A percentile compares a stretch with the other conserved stretches of the same genome.
phyloP scores from a whole-genome alignment of 1,140 invertebrate genomes.

The Leptopilina clavipes region DNA sequence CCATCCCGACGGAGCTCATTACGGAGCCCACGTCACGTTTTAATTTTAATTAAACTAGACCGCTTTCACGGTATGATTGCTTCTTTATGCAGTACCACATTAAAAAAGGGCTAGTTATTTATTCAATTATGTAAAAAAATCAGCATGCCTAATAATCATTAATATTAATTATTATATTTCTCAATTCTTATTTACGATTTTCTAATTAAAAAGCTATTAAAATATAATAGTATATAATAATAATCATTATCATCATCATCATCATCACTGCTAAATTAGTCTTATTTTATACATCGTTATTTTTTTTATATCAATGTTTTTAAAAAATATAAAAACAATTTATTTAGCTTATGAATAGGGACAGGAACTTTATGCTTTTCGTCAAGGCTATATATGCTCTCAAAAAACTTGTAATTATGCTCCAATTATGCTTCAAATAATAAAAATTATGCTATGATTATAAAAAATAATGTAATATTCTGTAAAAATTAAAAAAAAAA shows the following conservation, averaged over 20 bases:
- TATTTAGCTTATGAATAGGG: conserved; percentile 20
- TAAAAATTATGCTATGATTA: no score
- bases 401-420: no score
- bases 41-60: conserved; percentile 9
- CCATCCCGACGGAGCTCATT: background rate
- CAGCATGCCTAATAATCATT: conserved; percentile 51
- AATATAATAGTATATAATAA: no score
- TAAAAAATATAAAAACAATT: conserved; percentile 17
- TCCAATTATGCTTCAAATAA: no score
- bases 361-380: no score
- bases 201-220: background rate
- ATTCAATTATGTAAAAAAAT: conserved; percentile 66
- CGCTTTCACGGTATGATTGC: conserved; percentile 54
- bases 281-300: no score
- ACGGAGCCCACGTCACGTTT: background rate
- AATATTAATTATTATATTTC: conserved; percentile 42
- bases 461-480: no score
- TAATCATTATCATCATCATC: no score
- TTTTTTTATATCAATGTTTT: background rate
- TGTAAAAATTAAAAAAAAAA: no score
- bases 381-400: no score
- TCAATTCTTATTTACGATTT: conserved; percentile 38
- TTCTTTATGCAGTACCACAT: conserved; percentile 47
- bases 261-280: no score
- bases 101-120: conserved; percentile 71